These are phyloP conservation scores for Bombus turneri DNA, from an alignment of 1,140 invertebrate species.

Conservation along the genomic window DNA sequence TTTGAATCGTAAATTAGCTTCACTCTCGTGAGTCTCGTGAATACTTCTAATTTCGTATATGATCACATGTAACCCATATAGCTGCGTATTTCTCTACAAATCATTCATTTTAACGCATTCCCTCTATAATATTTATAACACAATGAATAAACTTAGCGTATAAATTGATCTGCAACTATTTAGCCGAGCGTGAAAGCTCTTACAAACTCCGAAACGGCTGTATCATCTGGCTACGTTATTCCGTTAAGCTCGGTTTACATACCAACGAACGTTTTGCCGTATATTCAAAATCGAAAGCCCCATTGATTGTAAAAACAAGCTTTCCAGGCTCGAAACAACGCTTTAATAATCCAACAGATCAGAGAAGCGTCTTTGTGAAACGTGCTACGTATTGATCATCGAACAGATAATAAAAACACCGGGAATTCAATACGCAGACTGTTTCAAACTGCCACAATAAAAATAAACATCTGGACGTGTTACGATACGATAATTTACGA, in stretches of 20 bases:
- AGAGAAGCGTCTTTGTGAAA: background rate
- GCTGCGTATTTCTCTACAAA: background rate
- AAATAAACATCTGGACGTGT: too few species aligned
- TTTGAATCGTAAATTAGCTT: conserved; percentile 6
- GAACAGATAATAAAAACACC: too few species aligned
- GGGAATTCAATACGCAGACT: too few species aligned
- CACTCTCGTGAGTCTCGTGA: background rate
- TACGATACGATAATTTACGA: too few species aligned
- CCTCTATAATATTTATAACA: background rate
- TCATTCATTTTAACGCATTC: background rate
- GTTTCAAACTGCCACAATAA: too few species aligned
- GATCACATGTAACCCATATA: background rate
- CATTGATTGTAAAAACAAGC: background rate
- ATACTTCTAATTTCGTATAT: background rate
- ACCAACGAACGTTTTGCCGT: background rate
- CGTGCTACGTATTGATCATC: too few species aligned
- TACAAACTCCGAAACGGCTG: conserved; percentile 18
- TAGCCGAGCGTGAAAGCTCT: background rate
- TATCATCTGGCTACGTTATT: conserved; percentile 13
- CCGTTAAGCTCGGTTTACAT: conserved; percentile 30
- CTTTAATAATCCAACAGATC: background rate
- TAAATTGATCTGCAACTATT: conserved; percentile 10
- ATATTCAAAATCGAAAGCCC: background rate
- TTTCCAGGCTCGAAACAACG: background rate
- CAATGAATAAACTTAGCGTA: conserved; percentile 31